Percentiles rank a stretch among this genome's conserved stretches.
phyloP scores from a whole-genome alignment of 1,140 invertebrate genomes.

The Chironomus tepperi region DNA sequence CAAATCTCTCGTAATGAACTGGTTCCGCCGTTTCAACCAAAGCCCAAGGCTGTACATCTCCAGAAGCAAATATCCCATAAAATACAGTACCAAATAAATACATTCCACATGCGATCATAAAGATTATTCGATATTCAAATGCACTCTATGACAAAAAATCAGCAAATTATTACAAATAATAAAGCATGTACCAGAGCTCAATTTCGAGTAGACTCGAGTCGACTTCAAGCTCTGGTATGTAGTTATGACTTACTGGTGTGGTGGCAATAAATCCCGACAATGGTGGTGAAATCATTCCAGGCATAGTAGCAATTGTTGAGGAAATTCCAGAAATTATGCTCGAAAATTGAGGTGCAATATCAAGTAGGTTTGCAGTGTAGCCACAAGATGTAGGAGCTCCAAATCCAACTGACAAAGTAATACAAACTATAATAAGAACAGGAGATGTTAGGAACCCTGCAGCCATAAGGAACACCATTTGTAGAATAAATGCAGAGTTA shows the following conservation, averaged over 20 bases:
- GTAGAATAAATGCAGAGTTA: conserved; percentile 59
- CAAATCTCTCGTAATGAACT: background rate
- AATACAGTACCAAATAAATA: conserved; percentile 49
- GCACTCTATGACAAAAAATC: background rate
- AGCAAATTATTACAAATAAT: too few relatives aligned
- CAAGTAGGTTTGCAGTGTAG: conserved; percentile 71
- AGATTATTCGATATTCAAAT: conserved; percentile 52
- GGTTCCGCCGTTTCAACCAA: background rate
- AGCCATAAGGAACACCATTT: conserved; percentile 65
- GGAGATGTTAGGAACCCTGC: conserved; percentile 54
- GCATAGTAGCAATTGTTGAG: conserved; percentile 72
- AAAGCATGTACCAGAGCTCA: too few relatives aligned
- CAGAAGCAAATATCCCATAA: background rate
- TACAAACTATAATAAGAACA: conserved; percentile 54
- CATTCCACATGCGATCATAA: conserved; percentile 53
- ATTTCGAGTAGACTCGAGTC: too few relatives aligned
- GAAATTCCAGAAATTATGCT: conserved; percentile 74
- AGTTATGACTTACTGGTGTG: background rate
- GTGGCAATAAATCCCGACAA: conserved; percentile 47
- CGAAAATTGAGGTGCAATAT: conserved; percentile 69
- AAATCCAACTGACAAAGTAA: conserved; percentile 70
- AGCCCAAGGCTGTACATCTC: background rate
- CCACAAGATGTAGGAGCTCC: conserved; percentile 77
- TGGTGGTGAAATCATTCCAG: conserved; percentile 69
- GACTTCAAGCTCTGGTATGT: too few relatives aligned